These are phyloP conservation scores for Drosophila insularis DNA, from an alignment of 1,140 invertebrate genomes.

Conservation along the genomic window DNA sequence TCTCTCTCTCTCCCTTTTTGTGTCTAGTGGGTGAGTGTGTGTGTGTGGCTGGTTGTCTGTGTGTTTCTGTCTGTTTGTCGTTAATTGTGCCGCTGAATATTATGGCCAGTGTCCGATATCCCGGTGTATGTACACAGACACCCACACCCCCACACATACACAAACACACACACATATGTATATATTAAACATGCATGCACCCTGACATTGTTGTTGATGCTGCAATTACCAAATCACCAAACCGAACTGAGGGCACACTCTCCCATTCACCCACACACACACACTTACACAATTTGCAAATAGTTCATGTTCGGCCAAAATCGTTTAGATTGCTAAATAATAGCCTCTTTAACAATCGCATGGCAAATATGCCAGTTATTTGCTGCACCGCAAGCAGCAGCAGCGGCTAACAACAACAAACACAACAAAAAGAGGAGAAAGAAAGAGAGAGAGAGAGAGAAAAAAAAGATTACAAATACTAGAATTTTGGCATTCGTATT, in stretches of 20 bases:
- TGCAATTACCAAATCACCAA: slow-evolving; percentile 70
- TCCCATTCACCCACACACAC: slow-evolving; percentile 30
- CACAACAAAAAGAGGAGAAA: neutral
- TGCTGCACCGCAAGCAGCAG: slow-evolving; percentile 17
- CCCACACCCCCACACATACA: slow-evolving; percentile 25
- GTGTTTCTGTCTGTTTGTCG: slow-evolving; percentile 33
- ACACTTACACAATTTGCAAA: slow-evolving; percentile 55
- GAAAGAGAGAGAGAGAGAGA: neutral
- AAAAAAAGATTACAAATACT: neutral
- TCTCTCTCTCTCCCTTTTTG: neutral
- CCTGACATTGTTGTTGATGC: slow-evolving; percentile 70
- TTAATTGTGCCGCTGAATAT: slow-evolving; percentile 72
- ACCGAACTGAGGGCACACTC: slow-evolving; percentile 4
- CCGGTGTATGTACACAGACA: slow-evolving; percentile 1
- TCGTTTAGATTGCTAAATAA: slow-evolving; percentile 78
- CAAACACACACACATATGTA: neutral
- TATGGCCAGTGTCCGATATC: slow-evolving; percentile 57
- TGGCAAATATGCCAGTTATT: slow-evolving; percentile 45
- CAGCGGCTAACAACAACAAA: neutral
- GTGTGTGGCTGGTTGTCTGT: neutral
- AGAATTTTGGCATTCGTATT: neutral
- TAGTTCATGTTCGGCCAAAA: slow-evolving; percentile 59
- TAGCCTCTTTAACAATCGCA: slow-evolving; percentile 31
- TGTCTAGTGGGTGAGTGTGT: too few species aligned
- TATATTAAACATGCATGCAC: slow-evolving; percentile 44